Evolutionary conservation across 2,797 vertebrate genomes (phyloP).

Genomic region (Enteromius unitaeniatus): DNA sequence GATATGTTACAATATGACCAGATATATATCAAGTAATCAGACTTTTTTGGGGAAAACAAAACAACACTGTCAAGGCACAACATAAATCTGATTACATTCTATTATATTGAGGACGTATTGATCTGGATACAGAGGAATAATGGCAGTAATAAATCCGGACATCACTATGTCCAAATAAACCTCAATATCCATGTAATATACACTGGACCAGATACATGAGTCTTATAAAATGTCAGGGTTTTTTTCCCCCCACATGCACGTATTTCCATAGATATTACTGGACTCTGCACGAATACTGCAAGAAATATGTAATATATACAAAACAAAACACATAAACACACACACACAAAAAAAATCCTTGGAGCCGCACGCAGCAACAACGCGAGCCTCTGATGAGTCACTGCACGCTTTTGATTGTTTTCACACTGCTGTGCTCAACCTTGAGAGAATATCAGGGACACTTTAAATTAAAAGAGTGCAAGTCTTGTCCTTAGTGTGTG

Average conservation of each 20-base stretch:
- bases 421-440: constrained; percentile 19
- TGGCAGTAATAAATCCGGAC: constrained; percentile 46
- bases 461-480: constrained; percentile 28
- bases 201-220: constrained; percentile 33
- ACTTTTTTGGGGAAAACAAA: constrained; percentile 14
- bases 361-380: constrained; percentile 23
- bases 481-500: constrained; percentile 58
- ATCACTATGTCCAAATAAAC: constrained; percentile 14
- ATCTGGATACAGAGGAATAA: constrained; percentile 41
- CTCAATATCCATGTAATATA: constrained; percentile 28
- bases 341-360: not conserved
- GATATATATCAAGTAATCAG: constrained; percentile 33
- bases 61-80: constrained; percentile 49
- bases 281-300: constrained; percentile 56
- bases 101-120: constrained; percentile 30
- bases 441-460: constrained; percentile 9
- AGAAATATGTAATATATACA: constrained; percentile 43
- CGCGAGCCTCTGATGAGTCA: constrained; percentile 5
- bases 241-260: constrained; percentile 52
- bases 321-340: not conserved
- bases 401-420: not conserved
- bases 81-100: constrained; percentile 44
- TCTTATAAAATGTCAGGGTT: constrained; percentile 46
- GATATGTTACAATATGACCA: constrained; percentile 35
- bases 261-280: constrained; percentile 54